These are phyloP conservation scores for Agonum fuliginosum DNA, from an alignment of 2,888 invertebrate genomes.

Conservation along the genomic window DNA sequence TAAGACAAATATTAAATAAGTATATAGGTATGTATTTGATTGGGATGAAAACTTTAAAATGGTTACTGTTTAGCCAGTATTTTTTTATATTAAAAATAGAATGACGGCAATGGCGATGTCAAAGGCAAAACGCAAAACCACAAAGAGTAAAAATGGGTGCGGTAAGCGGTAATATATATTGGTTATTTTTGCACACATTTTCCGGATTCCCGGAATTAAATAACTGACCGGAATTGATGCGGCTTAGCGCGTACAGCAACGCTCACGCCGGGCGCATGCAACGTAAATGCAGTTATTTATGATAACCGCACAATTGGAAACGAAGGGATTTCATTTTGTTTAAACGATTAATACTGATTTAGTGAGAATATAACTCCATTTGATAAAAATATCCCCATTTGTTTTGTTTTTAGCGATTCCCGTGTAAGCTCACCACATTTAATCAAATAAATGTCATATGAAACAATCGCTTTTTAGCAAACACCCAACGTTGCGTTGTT, in stretches of 20 bases:
- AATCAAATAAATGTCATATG: conserved; percentile 57
- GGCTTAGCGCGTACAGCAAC: conserved; percentile 47
- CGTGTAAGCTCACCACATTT: conserved; percentile 56
- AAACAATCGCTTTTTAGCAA: conserved; percentile 55
- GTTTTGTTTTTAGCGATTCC: conserved; percentile 48
- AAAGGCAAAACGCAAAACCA: conserved; percentile 9
- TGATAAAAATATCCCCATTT: conserved; percentile 49
- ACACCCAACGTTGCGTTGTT: background rate
- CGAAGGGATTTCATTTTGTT: conserved; percentile 53
- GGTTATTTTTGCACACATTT: conserved; percentile 49
- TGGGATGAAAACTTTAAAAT: too few species aligned
- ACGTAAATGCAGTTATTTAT: conserved; percentile 58
- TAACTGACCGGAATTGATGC: conserved; percentile 59
- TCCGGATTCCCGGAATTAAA: conserved; percentile 51
- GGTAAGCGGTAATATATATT: conserved; percentile 32
- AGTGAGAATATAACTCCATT: conserved; percentile 56
- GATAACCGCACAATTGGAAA: conserved; percentile 58
- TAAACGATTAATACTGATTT: conserved; percentile 60
- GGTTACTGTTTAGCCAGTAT: too few species aligned
- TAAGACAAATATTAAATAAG: too few species aligned
- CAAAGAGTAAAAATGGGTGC: conserved; percentile 5
- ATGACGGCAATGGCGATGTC: background rate
- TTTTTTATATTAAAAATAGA: background rate
- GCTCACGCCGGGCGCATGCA: conserved; percentile 37
- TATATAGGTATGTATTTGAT: too few species aligned